Conservation (phyloP, 2,113 vertebrate species). For the Saccopteryx leptura region DNA sequence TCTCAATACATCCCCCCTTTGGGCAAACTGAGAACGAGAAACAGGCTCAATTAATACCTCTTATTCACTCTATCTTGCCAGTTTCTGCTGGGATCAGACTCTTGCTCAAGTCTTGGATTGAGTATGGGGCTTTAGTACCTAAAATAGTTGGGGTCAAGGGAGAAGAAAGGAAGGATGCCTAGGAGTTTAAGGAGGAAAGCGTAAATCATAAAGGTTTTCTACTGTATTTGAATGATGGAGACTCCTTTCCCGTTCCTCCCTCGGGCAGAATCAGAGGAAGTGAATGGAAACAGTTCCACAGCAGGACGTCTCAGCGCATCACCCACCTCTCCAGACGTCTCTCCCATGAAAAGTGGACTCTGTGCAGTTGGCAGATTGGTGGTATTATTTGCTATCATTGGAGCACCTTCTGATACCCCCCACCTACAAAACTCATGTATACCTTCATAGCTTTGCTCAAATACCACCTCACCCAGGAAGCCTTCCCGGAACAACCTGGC, state of each 20-base stretch:
- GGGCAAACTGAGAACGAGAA: background rate
- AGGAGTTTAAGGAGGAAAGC: background rate
- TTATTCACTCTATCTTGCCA: background rate
- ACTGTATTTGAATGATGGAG: background rate
- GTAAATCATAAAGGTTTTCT: background rate
- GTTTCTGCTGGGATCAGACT: background rate
- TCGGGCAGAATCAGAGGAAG: background rate
- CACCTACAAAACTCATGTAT: background rate
- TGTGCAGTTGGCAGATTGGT: background rate
- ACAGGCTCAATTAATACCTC: background rate
- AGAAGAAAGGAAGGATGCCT: background rate
- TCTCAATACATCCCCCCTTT: background rate
- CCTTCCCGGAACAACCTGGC: background rate
- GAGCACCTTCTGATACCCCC: background rate
- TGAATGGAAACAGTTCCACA: accelerated
- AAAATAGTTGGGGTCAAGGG: background rate
- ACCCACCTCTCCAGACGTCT: background rate
- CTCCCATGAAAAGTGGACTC: background rate
- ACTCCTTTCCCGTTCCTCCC: background rate
- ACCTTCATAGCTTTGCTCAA: background rate
- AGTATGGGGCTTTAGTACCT: background rate
- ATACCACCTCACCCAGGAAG: background rate
- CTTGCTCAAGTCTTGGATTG: background rate
- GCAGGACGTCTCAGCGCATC: background rate
- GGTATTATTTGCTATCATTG: background rate